These are phyloP conservation scores for Brachionus rubens DNA, from an alignment of 1,140 invertebrate genomes.

Conservation along the genomic window DNA sequence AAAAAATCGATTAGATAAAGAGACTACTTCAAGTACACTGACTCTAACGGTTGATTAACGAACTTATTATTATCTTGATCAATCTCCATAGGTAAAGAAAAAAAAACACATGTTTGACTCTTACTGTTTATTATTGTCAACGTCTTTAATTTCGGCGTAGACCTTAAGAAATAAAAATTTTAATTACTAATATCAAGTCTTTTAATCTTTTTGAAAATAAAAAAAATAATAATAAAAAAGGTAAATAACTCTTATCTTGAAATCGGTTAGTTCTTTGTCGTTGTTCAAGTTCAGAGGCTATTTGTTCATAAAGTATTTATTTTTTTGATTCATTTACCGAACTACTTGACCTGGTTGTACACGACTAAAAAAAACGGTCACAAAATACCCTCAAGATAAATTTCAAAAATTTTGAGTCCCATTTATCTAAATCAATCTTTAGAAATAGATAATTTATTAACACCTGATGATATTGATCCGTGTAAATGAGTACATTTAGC, in stretches of 20 bases:
- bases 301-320: no score
- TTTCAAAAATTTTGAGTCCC: not conserved
- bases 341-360: constrained; percentile 32
- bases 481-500: not conserved
- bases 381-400: not conserved
- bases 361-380: not conserved
- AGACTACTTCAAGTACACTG: no score
- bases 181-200: constrained; percentile 10
- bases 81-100: no score
- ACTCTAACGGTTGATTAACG: no score
- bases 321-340: not conserved
- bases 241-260: constrained; percentile 36
- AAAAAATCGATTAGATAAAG: no score
- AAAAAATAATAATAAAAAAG: constrained; percentile 26
- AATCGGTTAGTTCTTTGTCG: no score
- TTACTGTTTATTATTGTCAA: constrained; percentile 25
- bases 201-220: not conserved
- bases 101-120: constrained; percentile 29
- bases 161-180: constrained; percentile 6
- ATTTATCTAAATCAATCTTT: not conserved
- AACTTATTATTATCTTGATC: not conserved
- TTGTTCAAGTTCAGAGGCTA: no score
- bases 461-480: not conserved
- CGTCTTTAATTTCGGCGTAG: constrained; percentile 9
- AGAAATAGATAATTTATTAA: not conserved